Evolutionary conservation across 2,888 invertebrate species (phyloP), one percentile per base, ranked within the genome.

Genomic region (Acrobasis consociella): DNA sequence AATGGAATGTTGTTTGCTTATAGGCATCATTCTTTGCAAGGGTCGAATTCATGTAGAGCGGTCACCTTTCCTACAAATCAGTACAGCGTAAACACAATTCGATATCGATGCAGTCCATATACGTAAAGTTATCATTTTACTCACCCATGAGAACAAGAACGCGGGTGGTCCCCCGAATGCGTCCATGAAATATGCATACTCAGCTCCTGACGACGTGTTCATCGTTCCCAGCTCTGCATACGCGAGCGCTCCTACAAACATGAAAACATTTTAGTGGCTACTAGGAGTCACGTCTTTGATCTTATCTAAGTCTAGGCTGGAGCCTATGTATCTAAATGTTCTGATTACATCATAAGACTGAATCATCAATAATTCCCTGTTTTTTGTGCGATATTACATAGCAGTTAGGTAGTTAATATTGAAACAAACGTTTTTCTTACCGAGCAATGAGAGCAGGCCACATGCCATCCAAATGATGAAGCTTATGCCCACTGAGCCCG

Each of bases 141-240:
- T 49, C 84, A 97, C 97, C 98, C 98, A 98, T 82, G 97, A 97
- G 92, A 97, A 98, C 70, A 98, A 93, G 91, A 98, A 98, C 74
- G 97, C 98, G 69, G 97, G 97, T 67, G 97, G 95, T 76, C 97
- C 96, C 71, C 98, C 98, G 87, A 97, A 98, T 64, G 98, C 98
- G 87, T 97, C 97, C 96, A 97, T 97, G 91, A 98, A 97, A 90
- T 98, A 98, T 72, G 97, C 97, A 94, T 98, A 98, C 89, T 98
- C 98, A 69, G 97, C 98, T 71, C 98, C 98, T 69, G 97, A 97
- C 76, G 97, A 97, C 78, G 98, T 97, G 89, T 98, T 98, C 96
- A 98, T 97, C 71, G 98, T 98, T 80, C 98, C 98, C 85, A 98
- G 91, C 93, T 98, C 98, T 77, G 98, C 98, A 87, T 98, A 98